Evolutionary conservation across 2,888 invertebrate genomes (phyloP), one percentile per base, ranked within the genome.

Genomic region (Aspidiotus rigidus): DNA sequence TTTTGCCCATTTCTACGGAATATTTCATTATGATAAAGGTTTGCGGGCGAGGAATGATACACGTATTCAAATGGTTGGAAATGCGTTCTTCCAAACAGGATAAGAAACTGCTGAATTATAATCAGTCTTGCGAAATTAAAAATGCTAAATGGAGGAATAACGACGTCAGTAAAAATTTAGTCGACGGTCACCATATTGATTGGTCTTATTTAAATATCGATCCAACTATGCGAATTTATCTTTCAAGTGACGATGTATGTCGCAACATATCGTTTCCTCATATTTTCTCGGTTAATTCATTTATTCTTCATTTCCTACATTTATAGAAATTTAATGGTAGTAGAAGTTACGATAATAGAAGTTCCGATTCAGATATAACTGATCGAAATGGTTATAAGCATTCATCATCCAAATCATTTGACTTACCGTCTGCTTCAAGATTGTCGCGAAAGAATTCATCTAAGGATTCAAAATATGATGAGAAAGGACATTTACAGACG

Each of bases 61-160:
- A 96, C 79, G 91, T 96, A 75, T 94, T 94, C 82, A 95, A 95
- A 79, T 94, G 89, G 80, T 82, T 96, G 74, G 93, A 94, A 78
- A 88, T 88, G 76, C 90, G 92, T 81, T 88, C 79, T 82, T 85
- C 75, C 84, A 85, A 74, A 78, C 80, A 73, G 79, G 81, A 73
- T 77, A 80, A 72, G 78, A 80, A 10, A 78, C 80, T 83, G 80
- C 61, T 49, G 11, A 44, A 28, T 13, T 57, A 49, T 49, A 57
- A 41, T 28, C n/a, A 15, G 8, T 28, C 28, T 28, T 28, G 28
- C 28, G 67, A 67, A n/a, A 39, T 15, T 9, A 67, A 67, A 60
- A 67, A 60, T 53, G 15, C 39, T 9, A 62, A 40, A 60, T 49
- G 17, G 16, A 67, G 40, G 10, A 49, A 44, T 11, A 17, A 17